phyloP scores from a whole-genome alignment of 2,888 invertebrate species.

The Mimumesa dahlbomi region DNA sequence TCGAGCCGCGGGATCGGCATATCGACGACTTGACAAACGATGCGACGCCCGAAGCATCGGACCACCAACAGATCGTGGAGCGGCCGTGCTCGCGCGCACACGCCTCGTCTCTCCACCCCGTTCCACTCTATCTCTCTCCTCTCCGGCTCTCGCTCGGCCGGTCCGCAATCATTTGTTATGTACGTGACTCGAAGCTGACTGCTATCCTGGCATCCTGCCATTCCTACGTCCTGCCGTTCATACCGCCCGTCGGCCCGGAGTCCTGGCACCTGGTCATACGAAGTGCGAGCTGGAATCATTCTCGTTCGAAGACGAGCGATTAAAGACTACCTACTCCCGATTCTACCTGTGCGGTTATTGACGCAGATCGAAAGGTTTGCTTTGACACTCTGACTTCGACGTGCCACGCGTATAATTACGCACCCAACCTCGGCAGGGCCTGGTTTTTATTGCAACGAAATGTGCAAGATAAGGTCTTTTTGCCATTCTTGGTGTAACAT shows the following conservation, averaged over 20 bases:
- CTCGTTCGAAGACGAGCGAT: not conserved
- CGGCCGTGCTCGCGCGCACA: constrained; percentile 54
- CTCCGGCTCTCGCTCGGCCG: constrained; percentile 57
- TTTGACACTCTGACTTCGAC: too few relatives aligned
- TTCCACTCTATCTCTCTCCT: constrained; percentile 17
- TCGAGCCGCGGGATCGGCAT: constrained; percentile 78
- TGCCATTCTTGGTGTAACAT: too few relatives aligned
- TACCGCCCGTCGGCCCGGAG: constrained; percentile 41
- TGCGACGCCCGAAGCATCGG: constrained; percentile 74
- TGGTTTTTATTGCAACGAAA: too few relatives aligned
- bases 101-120: constrained; percentile 16
- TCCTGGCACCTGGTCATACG: constrained; percentile 63
- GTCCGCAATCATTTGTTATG: constrained; percentile 78
- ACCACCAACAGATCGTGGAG: constrained; percentile 77
- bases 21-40: constrained; percentile 81
- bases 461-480: too few relatives aligned
- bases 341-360: too few relatives aligned
- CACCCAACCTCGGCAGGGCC: too few relatives aligned
- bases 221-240: constrained; percentile 70
- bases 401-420: too few relatives aligned
- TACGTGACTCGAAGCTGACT: constrained; percentile 77
- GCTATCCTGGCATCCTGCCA: constrained; percentile 74
- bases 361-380: too few relatives aligned
- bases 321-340: too few relatives aligned
- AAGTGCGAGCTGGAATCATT: constrained; percentile 40